A percentile compares a stretch with the other conserved stretches of the same genome.
Evolutionary conservation across 2,797 vertebrate species (phyloP).

Genomic region (Rhincodon typus): DNA sequence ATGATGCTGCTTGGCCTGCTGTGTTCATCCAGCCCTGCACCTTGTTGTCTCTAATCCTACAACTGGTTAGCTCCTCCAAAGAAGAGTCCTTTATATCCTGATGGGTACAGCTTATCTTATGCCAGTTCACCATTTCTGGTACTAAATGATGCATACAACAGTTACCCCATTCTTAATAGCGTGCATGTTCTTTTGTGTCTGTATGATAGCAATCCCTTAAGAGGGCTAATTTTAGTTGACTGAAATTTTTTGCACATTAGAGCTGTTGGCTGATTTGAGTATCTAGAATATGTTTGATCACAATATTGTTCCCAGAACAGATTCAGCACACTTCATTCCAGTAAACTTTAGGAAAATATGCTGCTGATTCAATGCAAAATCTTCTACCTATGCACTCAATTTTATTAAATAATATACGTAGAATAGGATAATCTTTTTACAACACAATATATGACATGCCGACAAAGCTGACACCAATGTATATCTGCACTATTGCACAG

Average conservation of each 20-base stretch:
- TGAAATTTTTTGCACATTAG: neutral
- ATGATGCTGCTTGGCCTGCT: too few species aligned
- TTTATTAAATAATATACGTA: neutral
- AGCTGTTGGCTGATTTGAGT: neutral
- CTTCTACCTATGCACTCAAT: neutral
- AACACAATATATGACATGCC: neutral
- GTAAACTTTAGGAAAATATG: neutral
- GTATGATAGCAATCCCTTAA: neutral
- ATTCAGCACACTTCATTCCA: neutral
- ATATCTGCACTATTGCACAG: neutral
- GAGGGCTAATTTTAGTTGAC: neutral
- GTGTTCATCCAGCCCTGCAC: too few species aligned
- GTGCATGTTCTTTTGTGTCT: neutral
- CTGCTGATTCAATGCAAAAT: neutral
- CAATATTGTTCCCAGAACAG: neutral
- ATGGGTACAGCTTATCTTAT: too few species aligned
- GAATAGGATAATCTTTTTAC: neutral
- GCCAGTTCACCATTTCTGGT: too few species aligned
- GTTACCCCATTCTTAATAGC: neutral
- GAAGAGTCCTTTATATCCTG: too few species aligned
- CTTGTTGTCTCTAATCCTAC: too few species aligned
- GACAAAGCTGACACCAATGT: too few species aligned
- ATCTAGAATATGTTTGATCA: neutral
- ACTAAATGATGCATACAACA: too few species aligned
- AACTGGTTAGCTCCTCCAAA: too few species aligned